A percentile compares a stretch with the other conserved stretches of the same genome.
These are phyloP conservation scores for Turritopsis dohrnii DNA, from an alignment of 30 jellyfish, hydroid and myxozoan species.

Conservation along the genomic window DNA sequence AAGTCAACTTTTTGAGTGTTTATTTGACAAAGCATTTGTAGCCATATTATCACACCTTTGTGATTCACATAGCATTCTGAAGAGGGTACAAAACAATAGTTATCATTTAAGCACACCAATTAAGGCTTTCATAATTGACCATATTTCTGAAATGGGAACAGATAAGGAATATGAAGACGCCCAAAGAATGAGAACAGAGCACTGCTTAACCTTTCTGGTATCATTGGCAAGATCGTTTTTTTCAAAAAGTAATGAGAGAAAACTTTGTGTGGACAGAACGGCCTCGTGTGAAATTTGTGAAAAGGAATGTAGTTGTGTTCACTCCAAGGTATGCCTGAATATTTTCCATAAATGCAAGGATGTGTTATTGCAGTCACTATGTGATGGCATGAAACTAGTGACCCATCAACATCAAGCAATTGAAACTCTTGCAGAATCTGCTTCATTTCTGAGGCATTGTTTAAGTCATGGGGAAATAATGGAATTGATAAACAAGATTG, in stretches of 20 bases:
- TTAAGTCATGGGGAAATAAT: neutral
- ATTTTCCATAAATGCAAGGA: neutral
- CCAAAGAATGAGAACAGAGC: neutral
- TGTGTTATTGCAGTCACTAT: neutral
- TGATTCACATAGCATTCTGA: slow-evolving; percentile 18
- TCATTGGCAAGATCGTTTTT: neutral
- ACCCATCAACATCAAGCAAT: neutral
- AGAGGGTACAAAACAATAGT: neutral
- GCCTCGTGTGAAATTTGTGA: neutral
- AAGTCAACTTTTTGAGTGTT: neutral
- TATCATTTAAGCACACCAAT: neutral
- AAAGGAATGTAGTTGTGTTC: neutral
- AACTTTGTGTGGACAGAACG: too few species aligned
- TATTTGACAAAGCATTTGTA: neutral
- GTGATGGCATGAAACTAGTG: neutral
- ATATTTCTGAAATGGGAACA: neutral
- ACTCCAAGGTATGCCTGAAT: neutral
- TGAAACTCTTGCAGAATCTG: neutral
- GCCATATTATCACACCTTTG: neutral
- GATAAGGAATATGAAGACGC: neutral
- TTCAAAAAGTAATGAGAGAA: neutral
- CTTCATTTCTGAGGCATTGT: neutral
- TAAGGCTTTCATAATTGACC: slow-evolving; percentile 12
- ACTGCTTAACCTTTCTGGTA: neutral
- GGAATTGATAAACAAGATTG: neutral